Percentiles rank a stretch among this genome's conserved stretches.
Evolutionary conservation across 2,888 invertebrate species (phyloP).

Genomic region (Drosophila suboccidentalis): DNA sequence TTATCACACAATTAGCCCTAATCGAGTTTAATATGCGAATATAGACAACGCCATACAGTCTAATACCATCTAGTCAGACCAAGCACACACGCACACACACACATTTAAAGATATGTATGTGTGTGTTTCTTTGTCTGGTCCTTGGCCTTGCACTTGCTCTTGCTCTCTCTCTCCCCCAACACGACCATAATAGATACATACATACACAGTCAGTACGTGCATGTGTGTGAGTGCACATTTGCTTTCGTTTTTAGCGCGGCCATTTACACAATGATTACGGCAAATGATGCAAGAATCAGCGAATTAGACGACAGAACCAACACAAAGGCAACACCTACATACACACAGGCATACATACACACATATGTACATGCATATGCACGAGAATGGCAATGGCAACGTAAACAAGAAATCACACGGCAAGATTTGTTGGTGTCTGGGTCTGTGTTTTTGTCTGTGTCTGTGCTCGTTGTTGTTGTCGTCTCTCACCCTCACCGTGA

Average conservation of each 20-base stretch:
- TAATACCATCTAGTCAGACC: constrained; percentile 56
- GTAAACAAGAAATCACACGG: constrained; percentile 76
- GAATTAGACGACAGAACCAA: constrained; percentile 53
- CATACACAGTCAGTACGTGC: constrained; percentile 2
- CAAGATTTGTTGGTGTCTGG: constrained; percentile 47
- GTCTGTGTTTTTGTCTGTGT: constrained; percentile 22
- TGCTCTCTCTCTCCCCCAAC: not conserved
- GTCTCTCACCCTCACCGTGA: constrained; percentile 74
- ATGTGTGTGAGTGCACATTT: constrained; percentile 40
- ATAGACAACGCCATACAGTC: constrained; percentile 44
- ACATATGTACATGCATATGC: constrained; percentile 8
- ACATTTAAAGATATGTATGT: not conserved
- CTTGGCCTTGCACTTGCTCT: constrained; percentile 66
- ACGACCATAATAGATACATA: not conserved
- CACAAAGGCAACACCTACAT: constrained; percentile 17
- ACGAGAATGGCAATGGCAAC: constrained; percentile 51
- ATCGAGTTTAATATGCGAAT: constrained; percentile 2
- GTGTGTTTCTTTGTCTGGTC: constrained; percentile 67
- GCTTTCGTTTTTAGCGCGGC: constrained; percentile 69
- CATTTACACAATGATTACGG: constrained; percentile 74
- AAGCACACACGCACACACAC: constrained; percentile 11
- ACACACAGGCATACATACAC: constrained; percentile 17
- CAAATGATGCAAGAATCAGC: constrained; percentile 76
- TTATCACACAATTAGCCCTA: constrained; percentile 1
- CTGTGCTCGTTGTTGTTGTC: constrained; percentile 19